Evolutionary conservation across 2,888 invertebrate species (phyloP), one percentile per base, ranked within the genome.

Genomic region (Drosophila gaucha): DNA sequence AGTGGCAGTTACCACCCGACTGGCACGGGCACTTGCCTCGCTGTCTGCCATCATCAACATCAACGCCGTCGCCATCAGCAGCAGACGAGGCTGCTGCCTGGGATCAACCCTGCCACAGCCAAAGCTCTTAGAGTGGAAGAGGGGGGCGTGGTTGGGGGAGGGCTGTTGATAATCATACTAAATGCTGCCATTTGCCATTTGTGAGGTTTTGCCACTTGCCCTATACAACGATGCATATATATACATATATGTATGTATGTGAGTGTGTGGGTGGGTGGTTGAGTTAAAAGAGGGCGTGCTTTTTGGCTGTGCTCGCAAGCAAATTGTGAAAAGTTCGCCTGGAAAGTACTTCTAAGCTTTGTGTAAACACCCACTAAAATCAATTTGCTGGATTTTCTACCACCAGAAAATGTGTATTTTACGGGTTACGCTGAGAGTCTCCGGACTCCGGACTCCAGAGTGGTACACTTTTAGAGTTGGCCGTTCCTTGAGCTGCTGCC

Each of bases 361-460:
- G 79, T 83, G 85, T 88, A 88, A 90, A 90, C 90, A 90, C 88
- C 89, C 90, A 90, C 89, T 86, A 83, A 89, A 90, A 89, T 86
- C 89, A 89, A 90, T 90, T 90, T 90, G 78, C 73, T 78, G 80
- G 79, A 89, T 80, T 87, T 87, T 83, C 80, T 88, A 84, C 84
- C 84, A 88, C 86, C 86, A 86, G 86, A 78, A 84, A 88, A 83
- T 83, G 86, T 83, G 88, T 88, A 88, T 83, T 83, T 86, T 86
- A 82, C 86, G 88, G 88, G 71, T 67, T 76, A 71, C 78, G 67
- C 71, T 73, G 76, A 78, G 74, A 67, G 51, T 35, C 18, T n/a
- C 41, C 43, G 43, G 28, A 28, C 36, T 38, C 30, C 16, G 44
- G 39, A 31, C 18, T 33, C 14, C 39, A 46, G 26, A 30, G 38